phyloP scores from a whole-genome alignment of 2,888 invertebrate genomes.

The Bursaphelenchus okinawaensis region DNA sequence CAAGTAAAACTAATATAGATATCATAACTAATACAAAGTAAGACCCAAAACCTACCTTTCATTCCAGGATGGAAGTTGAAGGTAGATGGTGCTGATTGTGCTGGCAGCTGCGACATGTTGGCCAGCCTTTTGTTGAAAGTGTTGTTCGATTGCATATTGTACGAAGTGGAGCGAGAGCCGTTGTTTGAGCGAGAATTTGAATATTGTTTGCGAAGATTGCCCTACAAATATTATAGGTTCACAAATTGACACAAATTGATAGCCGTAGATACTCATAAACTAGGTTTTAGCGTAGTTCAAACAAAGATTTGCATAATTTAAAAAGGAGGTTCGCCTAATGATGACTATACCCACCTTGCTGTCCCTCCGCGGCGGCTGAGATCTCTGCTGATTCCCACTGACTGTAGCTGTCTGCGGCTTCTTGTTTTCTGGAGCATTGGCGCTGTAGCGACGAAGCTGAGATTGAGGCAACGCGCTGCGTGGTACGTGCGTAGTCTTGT shows the following conservation, averaged over 20 bases:
- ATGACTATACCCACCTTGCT: not conserved
- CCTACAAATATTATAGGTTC: too few relatives aligned
- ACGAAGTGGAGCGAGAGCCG: not conserved
- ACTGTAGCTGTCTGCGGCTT: not conserved
- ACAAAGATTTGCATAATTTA: not conserved
- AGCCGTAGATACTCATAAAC: too few relatives aligned
- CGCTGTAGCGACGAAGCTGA: not conserved
- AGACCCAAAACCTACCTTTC: slow-evolving; percentile 2
- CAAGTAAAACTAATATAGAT: too few relatives aligned
- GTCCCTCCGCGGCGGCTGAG: not conserved
- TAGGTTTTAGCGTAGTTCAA: not conserved
- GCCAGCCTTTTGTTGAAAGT: not conserved
- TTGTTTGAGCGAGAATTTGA: not conserved
- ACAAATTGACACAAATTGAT: too few relatives aligned
- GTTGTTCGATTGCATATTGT: not conserved
- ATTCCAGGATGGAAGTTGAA: slow-evolving; percentile 10
- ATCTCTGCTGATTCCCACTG: not conserved
- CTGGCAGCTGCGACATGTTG: not conserved
- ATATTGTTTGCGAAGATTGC: not conserved
- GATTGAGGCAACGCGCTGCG: not conserved
- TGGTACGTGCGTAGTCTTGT: not conserved
- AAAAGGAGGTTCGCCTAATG: too few relatives aligned
- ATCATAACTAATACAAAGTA: not conserved
- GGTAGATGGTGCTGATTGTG: not conserved
- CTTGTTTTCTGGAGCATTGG: not conserved